Evolutionary conservation across 1,140 invertebrate species (phyloP), one percentile per base, ranked within the genome.

Genomic region (Pseudomyrmex sp.): DNA sequence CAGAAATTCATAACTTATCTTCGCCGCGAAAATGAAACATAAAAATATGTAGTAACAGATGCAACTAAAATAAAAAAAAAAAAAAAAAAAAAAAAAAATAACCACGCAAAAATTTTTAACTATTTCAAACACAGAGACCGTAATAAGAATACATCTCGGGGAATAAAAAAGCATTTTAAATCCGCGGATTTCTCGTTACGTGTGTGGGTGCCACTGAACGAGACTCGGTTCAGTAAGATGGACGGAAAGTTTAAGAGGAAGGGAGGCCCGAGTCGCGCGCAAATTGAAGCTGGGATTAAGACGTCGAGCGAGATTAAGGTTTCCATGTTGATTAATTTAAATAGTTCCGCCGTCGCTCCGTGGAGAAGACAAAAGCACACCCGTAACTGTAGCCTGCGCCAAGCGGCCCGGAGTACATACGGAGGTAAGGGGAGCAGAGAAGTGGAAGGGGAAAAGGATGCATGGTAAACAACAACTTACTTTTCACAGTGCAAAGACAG

Each of bases 311-410:
- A 86, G 86, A 85, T 89, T 89, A 88, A 88, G 86, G 84, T 82
- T 86, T 88, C 74, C 84, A 88, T 88, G 88, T 89, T 89, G 88
- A 89, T 89, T 88, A 88, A 89, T 88, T 89, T 88, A 89, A 89
- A 88, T 89, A 88, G 88, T 89, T 86, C 84, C 68, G 75, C 69
- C 35, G 69, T 46, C 50, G 84, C 59, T 74, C 52, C 46, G 52
- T 46, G 74, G 26, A 68, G 63, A 84, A 35, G 86, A 89, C 86
- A 89, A 88, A 88, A 82, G 84, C 62, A 62, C 35, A 48, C 63
- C 77, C 56, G 85, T 76, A 76, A 77, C 70, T 26, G 44, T 20
- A 76, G 70, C 44, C 35, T 69, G 10, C 56, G 56, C 58, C 23
- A n/a, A n/a, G 63, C 23, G 13, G 63, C 50, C 35, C 10, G 50